Base-by-base conservation (phyloP, 2,888 invertebrate species). In the Drosophila colorata region DNA sequence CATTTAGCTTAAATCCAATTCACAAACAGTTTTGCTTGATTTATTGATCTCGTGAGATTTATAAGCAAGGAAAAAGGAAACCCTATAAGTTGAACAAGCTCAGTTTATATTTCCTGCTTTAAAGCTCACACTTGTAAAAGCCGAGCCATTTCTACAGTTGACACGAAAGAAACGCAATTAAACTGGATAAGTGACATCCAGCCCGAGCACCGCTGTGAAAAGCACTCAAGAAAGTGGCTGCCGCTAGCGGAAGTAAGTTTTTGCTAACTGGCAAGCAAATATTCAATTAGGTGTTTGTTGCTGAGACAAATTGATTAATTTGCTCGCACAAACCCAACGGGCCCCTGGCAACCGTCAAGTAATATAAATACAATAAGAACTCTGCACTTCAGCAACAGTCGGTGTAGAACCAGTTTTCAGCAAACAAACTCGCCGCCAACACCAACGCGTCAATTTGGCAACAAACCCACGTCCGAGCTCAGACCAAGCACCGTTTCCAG, bases 131-230 rank as follows among this genome's bases (percentile, higher is more conserved):
- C 40, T 78, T 38, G 31, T 43, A 14, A 38, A 51, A 35, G 46
- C 56, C 40, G 48, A 43, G 23, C 41, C 52, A 44, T 44, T 52
- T 55, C 35, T 28, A 60, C 7, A 80, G 52, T 44, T 48, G 40
- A 48, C 14, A 48, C 47, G 25, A 59, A 82, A 81, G 66, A 82
- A 74, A 70, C 69, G 70, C 65, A 82, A 73, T 76, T 78, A 85
- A 82, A 87, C 82, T 85, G 82, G 88, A 66, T 87, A 87, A 73
- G 70, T 87, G 47, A 74, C 64, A 75, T 81, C 85, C 74, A 87
- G 78, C 53, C 47, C 28, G 57, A 43, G 53, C 63, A 78, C 83
- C 74, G 86, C 83, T 83, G 83, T 55, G 83, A 85, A 87, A 85
- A 76, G 20, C 83, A 83, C 83, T 83, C 66, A 82, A 87, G 86